Evolutionary conservation across 2,888 invertebrate genomes (phyloP).

Genomic region (Drosophila mercatorum): DNA sequence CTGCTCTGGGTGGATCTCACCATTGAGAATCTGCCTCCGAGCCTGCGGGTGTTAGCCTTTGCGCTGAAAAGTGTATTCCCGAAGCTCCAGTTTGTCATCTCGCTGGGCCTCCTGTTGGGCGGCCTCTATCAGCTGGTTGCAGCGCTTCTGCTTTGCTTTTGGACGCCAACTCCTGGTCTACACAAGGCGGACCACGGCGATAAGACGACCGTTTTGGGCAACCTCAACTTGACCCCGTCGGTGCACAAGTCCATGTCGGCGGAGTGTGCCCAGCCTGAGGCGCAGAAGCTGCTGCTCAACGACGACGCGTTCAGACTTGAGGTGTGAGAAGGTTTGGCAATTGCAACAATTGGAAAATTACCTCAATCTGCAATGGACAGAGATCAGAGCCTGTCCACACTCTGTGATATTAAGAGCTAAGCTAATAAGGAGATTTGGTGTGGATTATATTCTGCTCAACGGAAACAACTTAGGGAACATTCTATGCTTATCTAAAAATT

Average conservation of each 20-base stretch:
- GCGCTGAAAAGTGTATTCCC: slow-evolving; percentile 86
- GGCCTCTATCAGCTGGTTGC: slow-evolving; percentile 85
- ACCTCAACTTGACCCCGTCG: slow-evolving; percentile 27
- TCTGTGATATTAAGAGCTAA: slow-evolving; percentile 68
- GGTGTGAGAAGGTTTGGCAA: slow-evolving; percentile 16
- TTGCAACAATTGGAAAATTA: slow-evolving; percentile 5
- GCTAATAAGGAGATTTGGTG: slow-evolving; percentile 55
- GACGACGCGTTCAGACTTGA: slow-evolving; percentile 29
- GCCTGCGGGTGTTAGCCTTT: slow-evolving; percentile 84
- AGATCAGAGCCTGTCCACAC: slow-evolving; percentile 2
- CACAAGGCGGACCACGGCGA: slow-evolving; percentile 42
- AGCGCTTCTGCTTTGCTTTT: slow-evolving; percentile 76
- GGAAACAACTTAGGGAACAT: slow-evolving; percentile 78
- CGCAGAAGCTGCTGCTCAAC: slow-evolving; percentile 48
- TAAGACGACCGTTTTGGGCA: slow-evolving; percentile 29
- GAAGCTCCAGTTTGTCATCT: slow-evolving; percentile 85
- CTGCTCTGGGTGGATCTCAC: slow-evolving; percentile 89
- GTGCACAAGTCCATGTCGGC: slow-evolving; percentile 41
- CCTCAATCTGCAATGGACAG: slow-evolving; percentile 34
- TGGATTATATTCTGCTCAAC: slow-evolving; percentile 67
- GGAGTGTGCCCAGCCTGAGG: slow-evolving; percentile 45
- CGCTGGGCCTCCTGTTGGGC: slow-evolving; percentile 85
- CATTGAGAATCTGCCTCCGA: slow-evolving; percentile 84
- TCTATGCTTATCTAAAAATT: slow-evolving; percentile 61
- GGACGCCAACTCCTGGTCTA: slow-evolving; percentile 60